phyloP scores from a whole-genome alignment of 2,113 vertebrate species.

The Bombycilla garrulus region DNA sequence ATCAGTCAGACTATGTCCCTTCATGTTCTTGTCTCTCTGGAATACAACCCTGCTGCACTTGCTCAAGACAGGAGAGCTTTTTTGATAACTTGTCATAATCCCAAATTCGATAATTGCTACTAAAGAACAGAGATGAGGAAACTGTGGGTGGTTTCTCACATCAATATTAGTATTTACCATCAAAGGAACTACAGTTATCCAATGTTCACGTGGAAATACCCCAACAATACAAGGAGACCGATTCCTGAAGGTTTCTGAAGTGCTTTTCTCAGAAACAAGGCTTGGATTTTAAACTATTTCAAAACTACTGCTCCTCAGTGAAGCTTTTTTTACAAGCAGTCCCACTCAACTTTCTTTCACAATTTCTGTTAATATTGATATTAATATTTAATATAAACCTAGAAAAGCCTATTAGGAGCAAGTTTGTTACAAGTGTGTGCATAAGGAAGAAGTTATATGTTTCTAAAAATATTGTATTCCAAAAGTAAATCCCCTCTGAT shows the following conservation, averaged over 20 bases:
- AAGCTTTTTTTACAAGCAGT: background rate
- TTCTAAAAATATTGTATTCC: background rate
- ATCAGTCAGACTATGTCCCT: background rate
- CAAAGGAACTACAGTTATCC: background rate
- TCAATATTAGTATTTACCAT: background rate
- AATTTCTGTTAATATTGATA: background rate
- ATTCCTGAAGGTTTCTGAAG: background rate
- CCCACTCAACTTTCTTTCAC: background rate
- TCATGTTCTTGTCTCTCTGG: background rate
- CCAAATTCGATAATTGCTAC: background rate
- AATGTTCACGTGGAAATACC: background rate
- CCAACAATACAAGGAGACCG: background rate
- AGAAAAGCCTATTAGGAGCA: background rate
- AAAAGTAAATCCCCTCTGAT: background rate
- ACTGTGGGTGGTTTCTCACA: background rate
- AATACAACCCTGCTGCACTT: background rate
- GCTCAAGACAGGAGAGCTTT: background rate
- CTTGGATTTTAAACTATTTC: constrained; percentile 3
- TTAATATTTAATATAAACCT: background rate
- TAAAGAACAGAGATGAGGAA: background rate
- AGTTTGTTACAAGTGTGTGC: background rate
- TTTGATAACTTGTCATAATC: background rate
- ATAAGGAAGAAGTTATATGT: background rate
- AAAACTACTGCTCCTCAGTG: background rate
- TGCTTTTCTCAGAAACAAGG: constrained; percentile 7